Base-by-base conservation (phyloP, 2,888 invertebrate genomes). In the Imbricaverruca yamaguchii region DNA sequence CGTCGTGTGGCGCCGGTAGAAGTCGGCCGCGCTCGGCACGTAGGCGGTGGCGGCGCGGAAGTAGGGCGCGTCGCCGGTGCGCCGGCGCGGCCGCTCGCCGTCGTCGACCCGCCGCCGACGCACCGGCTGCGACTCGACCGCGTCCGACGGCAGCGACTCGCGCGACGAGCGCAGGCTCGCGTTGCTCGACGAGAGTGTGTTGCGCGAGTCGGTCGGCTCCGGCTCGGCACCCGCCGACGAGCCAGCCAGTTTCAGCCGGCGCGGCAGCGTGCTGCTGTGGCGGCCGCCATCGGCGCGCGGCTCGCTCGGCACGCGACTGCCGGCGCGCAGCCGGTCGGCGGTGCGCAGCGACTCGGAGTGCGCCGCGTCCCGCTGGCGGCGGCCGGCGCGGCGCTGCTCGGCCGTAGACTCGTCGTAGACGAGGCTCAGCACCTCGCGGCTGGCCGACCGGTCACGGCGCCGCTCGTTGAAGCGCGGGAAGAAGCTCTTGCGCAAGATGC, bases 401-500 rank as follows among this genome's bases (percentile, higher is more conserved):
- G 57, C 23, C 25, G 79, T 6, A 57, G 79, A 18, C 23, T 79
- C 79, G 57, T 79, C 79, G 25, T 79, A 79, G 53, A 74, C 55
- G 57, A 79, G 79, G 23, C 59, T 57, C 23, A 79, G 57, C 56
- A 79, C 15, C 56, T 59, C 59, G 13, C 79, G 79, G 25, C 79
- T 79, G 57, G 57, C 13, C 13, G 57, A 79, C 0, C 57, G 79
- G 79, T 79, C 79, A 23, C 79, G 74, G 56, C 57, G 61, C 15
- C 63, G 80, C 2, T 95, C 94, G 86, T 96, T 95, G 86, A 96
- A 96, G 84, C 95, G 90, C 21, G 93, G 92, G 86, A 95, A 96
- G 88, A 94, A 96, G 87, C 95, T 95, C 87, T 95, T 94, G 61
- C 96, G 90, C 84, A 94, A 90, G 85, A 96, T 96, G 85, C 96